phyloP scores from a whole-genome alignment of 23 tunicate genomes.

The Halocynthia roretzi region DNA sequence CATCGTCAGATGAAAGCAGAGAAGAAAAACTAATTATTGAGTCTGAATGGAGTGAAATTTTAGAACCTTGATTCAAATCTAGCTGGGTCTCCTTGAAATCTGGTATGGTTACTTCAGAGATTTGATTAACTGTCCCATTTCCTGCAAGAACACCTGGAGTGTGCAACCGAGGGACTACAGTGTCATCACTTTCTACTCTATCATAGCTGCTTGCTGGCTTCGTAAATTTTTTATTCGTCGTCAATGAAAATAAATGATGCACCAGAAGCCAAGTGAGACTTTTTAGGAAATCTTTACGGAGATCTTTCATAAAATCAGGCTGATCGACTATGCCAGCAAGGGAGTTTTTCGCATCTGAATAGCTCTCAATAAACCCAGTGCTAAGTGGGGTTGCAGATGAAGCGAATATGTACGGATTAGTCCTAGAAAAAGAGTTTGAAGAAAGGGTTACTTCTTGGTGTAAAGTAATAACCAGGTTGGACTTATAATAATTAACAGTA shows the following conservation, averaged over 20 bases:
- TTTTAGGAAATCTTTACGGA: constrained; percentile 41
- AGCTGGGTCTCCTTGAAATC: no score
- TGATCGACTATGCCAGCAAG: constrained; percentile 65
- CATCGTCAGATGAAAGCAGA: constrained; percentile 1
- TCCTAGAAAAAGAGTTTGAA: constrained; percentile 1
- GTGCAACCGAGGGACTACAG: neutral
- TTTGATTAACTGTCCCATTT: no score
- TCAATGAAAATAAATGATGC: constrained; percentile 8
- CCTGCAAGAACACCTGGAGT: no score
- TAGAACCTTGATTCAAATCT: no score
- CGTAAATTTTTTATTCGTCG: neutral
- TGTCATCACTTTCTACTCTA: neutral
- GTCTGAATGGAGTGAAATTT: neutral
- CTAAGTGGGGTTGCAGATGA: constrained; percentile 41
- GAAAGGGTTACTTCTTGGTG: no score
- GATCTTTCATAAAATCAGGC: constrained; percentile 38
- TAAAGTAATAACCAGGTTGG: no score
- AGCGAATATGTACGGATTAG: constrained; percentile 36
- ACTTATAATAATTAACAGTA: no score
- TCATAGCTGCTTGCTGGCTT: neutral
- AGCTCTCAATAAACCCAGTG: constrained; percentile 40
- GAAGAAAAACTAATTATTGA: constrained; percentile 5
- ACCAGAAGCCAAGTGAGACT: constrained; percentile 42
- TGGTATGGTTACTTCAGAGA: neutral
- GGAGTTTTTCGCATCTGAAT: constrained; percentile 70